Conservation (phyloP, 2,888 invertebrate species). For the Dicranocentrus wangi region DNA sequence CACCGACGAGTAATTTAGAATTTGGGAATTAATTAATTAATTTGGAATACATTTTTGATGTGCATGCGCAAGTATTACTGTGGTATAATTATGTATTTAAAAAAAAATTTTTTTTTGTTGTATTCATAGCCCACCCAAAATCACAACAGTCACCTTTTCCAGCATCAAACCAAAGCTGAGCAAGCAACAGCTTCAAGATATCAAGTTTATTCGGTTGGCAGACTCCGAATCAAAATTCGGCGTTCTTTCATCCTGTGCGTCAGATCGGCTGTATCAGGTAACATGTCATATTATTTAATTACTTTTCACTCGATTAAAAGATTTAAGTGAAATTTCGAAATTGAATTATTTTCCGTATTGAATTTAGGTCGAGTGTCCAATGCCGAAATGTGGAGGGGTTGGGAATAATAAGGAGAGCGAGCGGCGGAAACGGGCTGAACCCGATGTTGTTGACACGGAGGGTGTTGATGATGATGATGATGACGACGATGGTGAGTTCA, state of each 20-base stretch:
- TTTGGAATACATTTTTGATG: neutral
- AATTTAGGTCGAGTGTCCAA: slow-evolving; percentile 35
- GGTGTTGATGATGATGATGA: slow-evolving; percentile 9
- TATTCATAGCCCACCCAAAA: neutral
- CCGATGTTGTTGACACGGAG: too few species aligned
- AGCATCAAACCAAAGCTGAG: slow-evolving; percentile 28
- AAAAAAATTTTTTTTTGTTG: too few species aligned
- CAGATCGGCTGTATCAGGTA: slow-evolving; percentile 40
- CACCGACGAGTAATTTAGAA: slow-evolving; percentile 19
- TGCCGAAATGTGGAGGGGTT: slow-evolving; percentile 43
- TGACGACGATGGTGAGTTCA: neutral
- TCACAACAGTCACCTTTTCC: slow-evolving; percentile 16
- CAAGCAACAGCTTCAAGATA: slow-evolving; percentile 19
- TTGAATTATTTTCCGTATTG: neutral
- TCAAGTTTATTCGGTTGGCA: slow-evolving; percentile 31
- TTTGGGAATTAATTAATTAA: neutral
- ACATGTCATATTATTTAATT: neutral
- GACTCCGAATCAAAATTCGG: slow-evolving; percentile 41
- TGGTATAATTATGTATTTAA: neutral
- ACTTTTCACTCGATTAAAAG: neutral
- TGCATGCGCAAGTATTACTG: too few species aligned
- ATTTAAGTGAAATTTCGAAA: neutral
- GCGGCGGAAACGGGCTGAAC: slow-evolving; percentile 4
- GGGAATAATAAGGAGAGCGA: neutral
- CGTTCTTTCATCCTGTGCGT: slow-evolving; percentile 32